Evolutionary conservation across 2,797 vertebrate species (phyloP).

Genomic region (Brotogeris chrysoptera): DNA sequence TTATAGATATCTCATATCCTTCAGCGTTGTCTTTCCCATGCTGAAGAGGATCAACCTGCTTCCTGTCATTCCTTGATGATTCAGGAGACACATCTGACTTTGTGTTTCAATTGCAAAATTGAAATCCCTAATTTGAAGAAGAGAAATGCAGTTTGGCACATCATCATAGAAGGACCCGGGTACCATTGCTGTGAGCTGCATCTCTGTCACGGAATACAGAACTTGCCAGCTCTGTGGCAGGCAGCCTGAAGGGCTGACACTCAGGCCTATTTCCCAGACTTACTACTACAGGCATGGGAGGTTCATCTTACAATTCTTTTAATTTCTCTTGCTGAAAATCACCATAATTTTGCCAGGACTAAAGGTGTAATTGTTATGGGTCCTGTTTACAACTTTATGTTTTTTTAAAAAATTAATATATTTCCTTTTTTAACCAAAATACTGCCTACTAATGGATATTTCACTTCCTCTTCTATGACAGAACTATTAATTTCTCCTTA

Average conservation of each 20-base stretch:
- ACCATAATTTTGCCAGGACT: not conserved
- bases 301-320: not conserved
- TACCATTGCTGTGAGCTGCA: not conserved
- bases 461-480: not conserved
- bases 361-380: not conserved
- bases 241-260: not conserved
- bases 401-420: not conserved
- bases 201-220: not conserved
- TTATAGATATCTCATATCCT: not conserved
- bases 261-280: not conserved
- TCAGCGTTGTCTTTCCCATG: rapidly evolving
- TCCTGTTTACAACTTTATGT: not conserved
- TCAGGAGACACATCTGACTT: not conserved
- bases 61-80: not conserved
- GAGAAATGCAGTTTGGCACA: not conserved
- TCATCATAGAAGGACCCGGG: not conserved
- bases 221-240: not conserved
- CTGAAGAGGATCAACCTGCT: not conserved
- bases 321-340: not conserved
- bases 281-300: not conserved
- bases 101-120: not conserved
- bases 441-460: not conserved
- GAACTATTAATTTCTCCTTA: not conserved
- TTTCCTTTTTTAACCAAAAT: not conserved
- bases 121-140: not conserved